These are phyloP conservation scores for Troides aeacus DNA, from an alignment of 2,888 invertebrate genomes.

Conservation along the genomic window DNA sequence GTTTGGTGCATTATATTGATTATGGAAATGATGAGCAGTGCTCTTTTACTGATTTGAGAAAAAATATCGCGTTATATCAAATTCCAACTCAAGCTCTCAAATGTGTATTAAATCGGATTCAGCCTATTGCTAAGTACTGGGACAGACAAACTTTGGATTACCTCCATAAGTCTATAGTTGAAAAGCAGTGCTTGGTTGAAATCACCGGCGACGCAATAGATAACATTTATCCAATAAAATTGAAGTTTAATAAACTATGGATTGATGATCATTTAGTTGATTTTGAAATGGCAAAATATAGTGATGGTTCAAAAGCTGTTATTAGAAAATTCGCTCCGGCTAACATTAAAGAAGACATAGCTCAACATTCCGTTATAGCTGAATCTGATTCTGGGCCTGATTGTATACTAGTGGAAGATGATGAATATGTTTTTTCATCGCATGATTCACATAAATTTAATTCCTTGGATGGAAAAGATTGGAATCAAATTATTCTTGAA, in stretches of 20 bases:
- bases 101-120: slow-evolving; percentile 74
- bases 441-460: slow-evolving; percentile 45
- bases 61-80: slow-evolving; percentile 81
- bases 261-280: slow-evolving; percentile 74
- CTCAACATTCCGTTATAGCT: slow-evolving; percentile 32
- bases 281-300: slow-evolving; percentile 63
- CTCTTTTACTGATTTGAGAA: slow-evolving; percentile 77
- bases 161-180: slow-evolving; percentile 81
- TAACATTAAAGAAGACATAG: slow-evolving; percentile 21
- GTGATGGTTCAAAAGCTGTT: slow-evolving; percentile 55
- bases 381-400: slow-evolving; percentile 58
- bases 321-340: slow-evolving; percentile 48
- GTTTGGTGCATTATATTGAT: slow-evolving; percentile 86
- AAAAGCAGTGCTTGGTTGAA: slow-evolving; percentile 76
- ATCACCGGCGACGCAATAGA: slow-evolving; percentile 56
- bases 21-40: slow-evolving; percentile 89
- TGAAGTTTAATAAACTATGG: slow-evolving; percentile 62
- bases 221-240: slow-evolving; percentile 56
- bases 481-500: slow-evolving; percentile 58
- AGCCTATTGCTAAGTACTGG: slow-evolving; percentile 66
- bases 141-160: slow-evolving; percentile 78
- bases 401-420: slow-evolving; percentile 55
- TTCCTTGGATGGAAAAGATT: slow-evolving; percentile 49
- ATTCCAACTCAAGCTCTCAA: slow-evolving; percentile 84
- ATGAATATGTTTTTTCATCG: slow-evolving; percentile 37